These are phyloP conservation scores for Bombus pyrosoma DNA, from an alignment of 1,140 invertebrate species.

Conservation along the genomic window DNA sequence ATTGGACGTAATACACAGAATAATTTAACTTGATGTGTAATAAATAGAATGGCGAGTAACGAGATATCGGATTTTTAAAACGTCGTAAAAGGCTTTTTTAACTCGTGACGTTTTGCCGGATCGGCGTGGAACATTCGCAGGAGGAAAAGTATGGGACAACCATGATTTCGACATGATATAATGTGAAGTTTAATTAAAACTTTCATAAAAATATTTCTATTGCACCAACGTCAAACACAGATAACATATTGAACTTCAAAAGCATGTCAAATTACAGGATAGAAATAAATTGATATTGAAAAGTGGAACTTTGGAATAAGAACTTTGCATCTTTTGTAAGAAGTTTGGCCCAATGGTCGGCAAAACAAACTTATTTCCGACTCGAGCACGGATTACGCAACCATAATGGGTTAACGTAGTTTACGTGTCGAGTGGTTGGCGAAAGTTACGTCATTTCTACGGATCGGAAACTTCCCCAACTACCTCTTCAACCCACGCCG, in stretches of 20 bases:
- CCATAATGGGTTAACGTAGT: constrained; percentile 35
- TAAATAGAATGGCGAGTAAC: too few species aligned
- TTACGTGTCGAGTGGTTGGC: constrained; percentile 14
- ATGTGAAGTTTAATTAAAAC: not conserved
- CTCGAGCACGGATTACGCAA: constrained; percentile 5
- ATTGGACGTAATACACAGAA: not conserved
- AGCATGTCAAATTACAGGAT: too few species aligned
- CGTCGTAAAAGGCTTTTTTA: not conserved
- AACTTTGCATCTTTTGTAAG: not conserved
- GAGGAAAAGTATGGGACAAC: not conserved
- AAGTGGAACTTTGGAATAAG: too few species aligned
- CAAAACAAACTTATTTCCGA: constrained; percentile 15
- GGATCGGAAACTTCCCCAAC: not conserved
- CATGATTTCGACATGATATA: not conserved
- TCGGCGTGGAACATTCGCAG: too few species aligned
- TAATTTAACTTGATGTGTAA: not conserved
- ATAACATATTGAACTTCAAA: not conserved
- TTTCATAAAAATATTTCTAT: not conserved
- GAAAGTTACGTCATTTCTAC: constrained; percentile 38
- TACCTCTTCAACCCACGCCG: not conserved
- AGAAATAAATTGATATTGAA: not conserved
- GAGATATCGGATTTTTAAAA: not conserved
- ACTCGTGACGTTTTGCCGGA: not conserved
- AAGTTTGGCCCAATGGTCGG: not conserved
- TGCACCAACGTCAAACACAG: not conserved